These are phyloP conservation scores for Patella caerulea DNA, from an alignment of 2,888 invertebrate genomes.

Conservation along the genomic window DNA sequence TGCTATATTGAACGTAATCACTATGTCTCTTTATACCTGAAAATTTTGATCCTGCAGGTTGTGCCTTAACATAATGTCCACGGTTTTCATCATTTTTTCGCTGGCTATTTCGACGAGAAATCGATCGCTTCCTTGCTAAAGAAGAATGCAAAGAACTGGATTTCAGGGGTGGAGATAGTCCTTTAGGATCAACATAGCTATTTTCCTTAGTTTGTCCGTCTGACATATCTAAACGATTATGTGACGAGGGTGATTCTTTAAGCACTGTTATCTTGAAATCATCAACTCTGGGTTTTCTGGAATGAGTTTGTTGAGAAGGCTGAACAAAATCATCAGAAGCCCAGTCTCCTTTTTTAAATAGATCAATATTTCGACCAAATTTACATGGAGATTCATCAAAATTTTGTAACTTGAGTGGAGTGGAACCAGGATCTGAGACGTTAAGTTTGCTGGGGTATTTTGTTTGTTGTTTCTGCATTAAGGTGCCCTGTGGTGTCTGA, in stretches of 20 bases:
- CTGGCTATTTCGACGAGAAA: neutral
- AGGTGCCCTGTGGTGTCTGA: neutral
- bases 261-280: slow-evolving; percentile 15
- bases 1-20: slow-evolving; percentile 3
- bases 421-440: slow-evolving; percentile 17
- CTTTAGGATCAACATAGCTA: neutral
- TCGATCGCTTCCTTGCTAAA: neutral
- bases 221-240: neutral
- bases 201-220: neutral
- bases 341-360: slow-evolving; percentile 41
- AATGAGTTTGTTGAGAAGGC: neutral
- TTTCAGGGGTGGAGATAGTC: neutral
- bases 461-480: neutral
- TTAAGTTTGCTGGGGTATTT: slow-evolving; percentile 5
- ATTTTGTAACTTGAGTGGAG: slow-evolving; percentile 32
- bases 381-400: slow-evolving; percentile 39
- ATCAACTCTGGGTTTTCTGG: neutral
- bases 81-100: neutral
- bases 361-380: slow-evolving; percentile 40
- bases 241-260: slow-evolving; percentile 29
- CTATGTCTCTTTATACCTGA: neutral
- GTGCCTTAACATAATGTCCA: neutral
- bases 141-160: neutral
- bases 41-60: neutral
- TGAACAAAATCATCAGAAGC: slow-evolving; percentile 35